Evolutionary conservation across 2,113 vertebrate genomes (phyloP), one percentile per base, ranked within the genome.

Genomic region (Siniperca knerii): DNA sequence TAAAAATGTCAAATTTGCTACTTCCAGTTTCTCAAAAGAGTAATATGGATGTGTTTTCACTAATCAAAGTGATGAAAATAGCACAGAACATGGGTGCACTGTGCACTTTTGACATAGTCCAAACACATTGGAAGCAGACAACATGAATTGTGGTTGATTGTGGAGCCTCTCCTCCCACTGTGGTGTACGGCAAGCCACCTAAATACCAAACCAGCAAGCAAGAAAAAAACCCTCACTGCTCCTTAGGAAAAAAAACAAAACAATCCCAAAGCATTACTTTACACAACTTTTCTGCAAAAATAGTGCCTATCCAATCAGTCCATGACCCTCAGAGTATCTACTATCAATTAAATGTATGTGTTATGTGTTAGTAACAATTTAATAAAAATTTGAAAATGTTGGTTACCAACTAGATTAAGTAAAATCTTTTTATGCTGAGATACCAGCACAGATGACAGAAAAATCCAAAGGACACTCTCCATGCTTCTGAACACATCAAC

Each of bases 381-480:
- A 57, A 62, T 48, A 57, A 1, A 42, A 52, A 54, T 44, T 48
- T 12, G 1, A 46, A 67, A 57, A 67, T 75, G 18, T 23, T 46
- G n/a, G 29, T 58, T 8, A 58, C 1, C 1, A 21, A 79, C 52
- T 25, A 23, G 11, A 58, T 13, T 18, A 33, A n/a, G 23, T 25
- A n/a, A 60, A 65, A 73, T 68, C 23, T 21, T 77, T 64, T 29
- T 62, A 64, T 35, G 40, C 21, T 40, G 61, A 58, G 64, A 79
- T 64, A 73, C 54, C 40, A 46, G 40, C 58, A 62, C 40, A 64
- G 46, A 67, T 42, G 33, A 66, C 42, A 67, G 60, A 78, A 75
- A 54, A 65, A 74, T 83, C 72, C 42, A 48, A 62, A 68, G 81
- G 79, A 79, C 71, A 68, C 40, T 48, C 70, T 65, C 57, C 7